A percentile compares a stretch with the other conserved stretches of the same genome.
These are phyloP conservation scores for Leptogaster cylindrica DNA, from an alignment of 2,888 invertebrate species.

Conservation along the genomic window DNA sequence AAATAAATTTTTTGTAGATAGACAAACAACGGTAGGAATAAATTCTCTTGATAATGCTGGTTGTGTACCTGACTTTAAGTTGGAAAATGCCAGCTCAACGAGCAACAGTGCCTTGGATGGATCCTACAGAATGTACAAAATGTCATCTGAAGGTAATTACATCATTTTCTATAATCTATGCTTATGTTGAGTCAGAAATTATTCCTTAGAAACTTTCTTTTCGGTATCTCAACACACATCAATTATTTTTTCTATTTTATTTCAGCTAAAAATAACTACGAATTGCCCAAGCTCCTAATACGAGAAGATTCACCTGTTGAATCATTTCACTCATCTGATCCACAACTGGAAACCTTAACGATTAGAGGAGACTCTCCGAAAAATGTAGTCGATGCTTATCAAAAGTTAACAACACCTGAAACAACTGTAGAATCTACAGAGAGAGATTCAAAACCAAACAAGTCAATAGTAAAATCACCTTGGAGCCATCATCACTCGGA, in stretches of 20 bases:
- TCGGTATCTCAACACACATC: background rate
- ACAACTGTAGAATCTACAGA: conserved; percentile 28
- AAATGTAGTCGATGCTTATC: conserved; percentile 45
- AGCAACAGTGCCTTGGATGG: conserved; percentile 48
- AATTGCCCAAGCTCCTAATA: conserved; percentile 50
- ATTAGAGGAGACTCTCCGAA: conserved; percentile 48
- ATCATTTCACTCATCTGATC: conserved; percentile 48
- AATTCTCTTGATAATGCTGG: conserved; percentile 44
- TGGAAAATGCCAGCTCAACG: conserved; percentile 43
- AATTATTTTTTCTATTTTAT: conserved; percentile 5
- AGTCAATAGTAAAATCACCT: conserved; percentile 44
- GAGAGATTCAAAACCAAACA: conserved; percentile 37
- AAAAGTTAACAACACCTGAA: conserved; percentile 37
- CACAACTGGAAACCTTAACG: conserved; percentile 49
- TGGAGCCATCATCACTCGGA: conserved; percentile 49
- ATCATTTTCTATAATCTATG: background rate
- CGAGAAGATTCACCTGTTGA: conserved; percentile 51
- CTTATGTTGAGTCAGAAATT: too few species aligned
- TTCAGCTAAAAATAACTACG: conserved; percentile 49
- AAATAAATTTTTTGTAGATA: conserved; percentile 48
- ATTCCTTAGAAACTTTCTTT: too few species aligned
- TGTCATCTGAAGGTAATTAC: conserved; percentile 48
- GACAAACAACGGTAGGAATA: conserved; percentile 46
- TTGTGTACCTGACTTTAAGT: conserved; percentile 45
- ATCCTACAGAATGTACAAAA: conserved; percentile 48